Percentiles rank a stretch among this genome's conserved stretches.
phyloP scores from a whole-genome alignment of 2,113 vertebrate species.

The Lagenorhynchus albirostris region DNA sequence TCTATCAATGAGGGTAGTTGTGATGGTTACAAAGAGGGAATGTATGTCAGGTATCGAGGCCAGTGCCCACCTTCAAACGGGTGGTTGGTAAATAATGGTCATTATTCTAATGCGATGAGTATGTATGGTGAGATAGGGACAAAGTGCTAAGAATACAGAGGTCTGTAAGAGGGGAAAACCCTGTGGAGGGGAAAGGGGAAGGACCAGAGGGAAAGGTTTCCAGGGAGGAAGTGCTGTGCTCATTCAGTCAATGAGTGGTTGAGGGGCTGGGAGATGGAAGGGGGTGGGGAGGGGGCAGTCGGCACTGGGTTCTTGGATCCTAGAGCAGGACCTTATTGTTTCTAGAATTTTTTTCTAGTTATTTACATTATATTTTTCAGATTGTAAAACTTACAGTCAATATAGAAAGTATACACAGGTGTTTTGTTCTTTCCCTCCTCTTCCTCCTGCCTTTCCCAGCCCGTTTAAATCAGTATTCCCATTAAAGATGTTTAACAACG shows the following conservation, averaged over 20 bases:
- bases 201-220: constrained; percentile 62
- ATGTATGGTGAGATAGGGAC: not conserved
- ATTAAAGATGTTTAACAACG: not conserved
- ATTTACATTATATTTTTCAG: not conserved
- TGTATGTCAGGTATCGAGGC: not conserved
- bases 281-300: not conserved
- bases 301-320: not conserved
- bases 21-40: not conserved
- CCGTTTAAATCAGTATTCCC: not conserved
- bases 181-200: not conserved
- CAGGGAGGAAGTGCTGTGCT: not conserved
- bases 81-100: not conserved
- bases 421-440: not conserved
- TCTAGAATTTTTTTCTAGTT: not conserved
- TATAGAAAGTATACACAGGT: not conserved
- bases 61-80: not conserved
- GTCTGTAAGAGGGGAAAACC: not conserved
- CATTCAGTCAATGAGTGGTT: not conserved
- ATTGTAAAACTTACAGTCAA: not conserved
- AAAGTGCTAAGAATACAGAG: not conserved
- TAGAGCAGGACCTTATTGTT: not conserved
- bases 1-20: not conserved
- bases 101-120: not conserved
- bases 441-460: not conserved
- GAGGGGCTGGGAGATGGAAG: not conserved